Evolutionary conservation across 2,113 vertebrate genomes (phyloP).

Genomic region (Noctilio leporinus): DNA sequence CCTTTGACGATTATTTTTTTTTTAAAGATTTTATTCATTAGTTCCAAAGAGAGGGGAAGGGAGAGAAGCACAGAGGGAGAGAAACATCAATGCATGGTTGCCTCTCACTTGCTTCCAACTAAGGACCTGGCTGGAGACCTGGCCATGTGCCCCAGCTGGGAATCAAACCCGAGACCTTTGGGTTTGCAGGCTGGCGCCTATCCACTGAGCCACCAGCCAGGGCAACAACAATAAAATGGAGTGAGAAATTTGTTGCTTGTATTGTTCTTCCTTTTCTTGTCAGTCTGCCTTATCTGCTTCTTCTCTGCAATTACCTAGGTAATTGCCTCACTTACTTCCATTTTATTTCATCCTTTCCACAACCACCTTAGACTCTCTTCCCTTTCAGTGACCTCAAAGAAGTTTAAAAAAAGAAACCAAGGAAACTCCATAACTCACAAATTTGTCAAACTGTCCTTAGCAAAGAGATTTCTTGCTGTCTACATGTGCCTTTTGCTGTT

Average conservation of each 20-base stretch:
- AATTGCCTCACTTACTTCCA: not conserved
- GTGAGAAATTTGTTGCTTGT: too few relatives aligned
- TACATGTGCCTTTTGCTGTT: not conserved
- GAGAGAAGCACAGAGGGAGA: too few relatives aligned
- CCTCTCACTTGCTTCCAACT: too few relatives aligned
- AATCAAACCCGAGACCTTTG: too few relatives aligned
- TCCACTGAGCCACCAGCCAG: not conserved
- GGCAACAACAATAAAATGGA: too few relatives aligned
- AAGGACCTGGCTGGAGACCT: too few relatives aligned
- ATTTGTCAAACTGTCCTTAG: not conserved
- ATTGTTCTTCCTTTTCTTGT: not conserved
- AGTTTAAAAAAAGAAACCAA: not conserved
- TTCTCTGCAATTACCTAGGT: not conserved
- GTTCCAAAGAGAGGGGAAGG: too few relatives aligned
- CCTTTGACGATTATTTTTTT: not conserved
- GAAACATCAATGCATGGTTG: too few relatives aligned
- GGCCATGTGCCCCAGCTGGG: too few relatives aligned
- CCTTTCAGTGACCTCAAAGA: not conserved
- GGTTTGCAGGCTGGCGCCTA: too few relatives aligned
- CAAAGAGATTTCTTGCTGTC: not conserved
- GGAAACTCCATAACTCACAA: not conserved
- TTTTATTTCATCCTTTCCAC: not conserved
- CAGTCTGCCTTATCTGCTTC: not conserved
- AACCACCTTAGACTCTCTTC: not conserved
- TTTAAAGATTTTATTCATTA: too few relatives aligned